Base-by-base conservation (phyloP, 64 coral and sea anemone species). In the Acropora tenuis region DNA sequence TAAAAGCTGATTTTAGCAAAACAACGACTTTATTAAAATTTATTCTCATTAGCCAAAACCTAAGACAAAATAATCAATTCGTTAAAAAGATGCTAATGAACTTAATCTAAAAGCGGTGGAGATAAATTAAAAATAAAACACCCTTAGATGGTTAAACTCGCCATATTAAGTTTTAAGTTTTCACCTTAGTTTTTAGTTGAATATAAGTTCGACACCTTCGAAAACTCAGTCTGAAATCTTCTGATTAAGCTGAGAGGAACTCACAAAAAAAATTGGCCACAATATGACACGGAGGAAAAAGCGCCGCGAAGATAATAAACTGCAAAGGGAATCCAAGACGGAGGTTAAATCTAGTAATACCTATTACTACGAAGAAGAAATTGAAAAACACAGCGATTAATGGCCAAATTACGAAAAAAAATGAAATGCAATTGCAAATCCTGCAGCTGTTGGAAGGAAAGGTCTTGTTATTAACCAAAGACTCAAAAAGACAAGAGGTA, bases 381-480 rank as follows among this genome's bases (percentile, higher is more conserved):
- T 75, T 72, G 6, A 40, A 45, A 47, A 63, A 84, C 15, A 66
- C 1, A 11, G 2, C 3, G 49, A 4, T 50, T 17, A n/a, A 78
- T 49, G 47, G 17, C 46, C 40, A 80, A 59, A 80, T 59, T 41
- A 59, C 78, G n/a, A n/a, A 1, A 30, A 30, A 4, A 55, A 81
- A 81, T 44, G 50, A 60, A 81, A 81, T 81, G 53, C 79, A 81
- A 61, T 5, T 41, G 30, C 1, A 4, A 30, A 55, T 10, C 52
- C 2, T 18, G 82, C 82, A 85, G 82, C 61, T 85, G 82, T 72
- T 69, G 5, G 0, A 2, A 71, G 65, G 48, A 47, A 30, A 85
- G 65, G 45, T 68, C 18, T 85, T 71, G 8, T 85, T 58, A 85
- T 85, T 85, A 71, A 85, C 82, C n/a, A 10, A 85, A 71, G 44